phyloP scores from a whole-genome alignment of 92 coral and sea anemone species.

The Actinostola sp. region DNA sequence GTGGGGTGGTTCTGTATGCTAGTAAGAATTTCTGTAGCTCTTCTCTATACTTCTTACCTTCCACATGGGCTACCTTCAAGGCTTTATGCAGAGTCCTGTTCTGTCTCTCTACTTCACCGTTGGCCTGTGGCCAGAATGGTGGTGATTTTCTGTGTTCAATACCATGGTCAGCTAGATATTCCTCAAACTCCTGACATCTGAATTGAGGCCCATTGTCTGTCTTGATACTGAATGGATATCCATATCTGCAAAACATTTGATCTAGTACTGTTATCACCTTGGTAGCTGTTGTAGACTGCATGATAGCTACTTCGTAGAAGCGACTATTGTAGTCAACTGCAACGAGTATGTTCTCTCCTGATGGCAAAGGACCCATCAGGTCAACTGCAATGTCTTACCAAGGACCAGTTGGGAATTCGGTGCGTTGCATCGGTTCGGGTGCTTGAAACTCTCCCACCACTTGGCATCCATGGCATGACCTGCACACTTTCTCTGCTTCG shows the following conservation, averaged over 20 bases:
- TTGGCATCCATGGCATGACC: conserved; percentile 55
- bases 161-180: conserved; percentile 4
- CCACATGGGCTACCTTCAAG: no score
- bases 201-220: conserved; percentile 42
- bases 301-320: conserved; percentile 42
- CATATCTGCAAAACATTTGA: conserved; percentile 34
- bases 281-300: conserved; percentile 48
- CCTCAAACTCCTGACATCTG: conserved; percentile 32
- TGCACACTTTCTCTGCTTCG: conserved; percentile 57
- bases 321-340: conserved; percentile 63
- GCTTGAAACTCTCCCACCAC: conserved; percentile 32
- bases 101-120: conserved; percentile 43
- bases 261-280: conserved; percentile 27
- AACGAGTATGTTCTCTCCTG: conserved; percentile 43
- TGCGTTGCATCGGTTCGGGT: conserved; percentile 52
- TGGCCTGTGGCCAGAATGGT: conserved; percentile 64
- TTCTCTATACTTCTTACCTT: no score
- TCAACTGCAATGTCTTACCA: conserved; percentile 48
- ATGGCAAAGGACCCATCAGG: conserved; percentile 50
- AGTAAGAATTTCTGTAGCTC: no score
- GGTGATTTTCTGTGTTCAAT: conserved; percentile 41
- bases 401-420: conserved; percentile 43
- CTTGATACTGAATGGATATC: conserved; percentile 40
- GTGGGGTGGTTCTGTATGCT: no score
- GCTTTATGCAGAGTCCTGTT: no score